These are phyloP conservation scores for Tupiocoris notatus DNA, from an alignment of 2,888 invertebrate genomes.

Conservation along the genomic window DNA sequence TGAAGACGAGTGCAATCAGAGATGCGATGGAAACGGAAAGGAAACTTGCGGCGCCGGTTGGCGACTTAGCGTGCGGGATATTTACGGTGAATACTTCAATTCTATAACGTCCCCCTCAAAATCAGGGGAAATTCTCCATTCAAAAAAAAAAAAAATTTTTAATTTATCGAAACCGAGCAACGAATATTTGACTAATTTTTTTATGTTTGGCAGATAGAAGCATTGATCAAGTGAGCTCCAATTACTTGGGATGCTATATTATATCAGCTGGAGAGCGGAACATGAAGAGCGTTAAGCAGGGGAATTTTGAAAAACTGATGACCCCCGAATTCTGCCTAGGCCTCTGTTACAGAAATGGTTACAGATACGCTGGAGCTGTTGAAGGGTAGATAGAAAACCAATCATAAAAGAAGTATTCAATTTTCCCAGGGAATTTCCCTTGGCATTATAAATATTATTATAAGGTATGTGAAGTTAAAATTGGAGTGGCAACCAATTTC, in stretches of 20 bases:
- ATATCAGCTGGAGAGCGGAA: background rate
- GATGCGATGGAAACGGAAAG: conserved; percentile 37
- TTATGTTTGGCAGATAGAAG: conserved; percentile 32
- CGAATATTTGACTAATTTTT: no score
- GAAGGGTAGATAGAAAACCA: no score
- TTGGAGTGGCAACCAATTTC: no score
- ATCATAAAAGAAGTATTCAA: no score
- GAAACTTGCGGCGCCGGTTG: conserved; percentile 39
- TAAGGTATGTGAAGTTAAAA: no score
- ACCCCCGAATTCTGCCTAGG: conserved; percentile 42
- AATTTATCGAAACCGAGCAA: no score
- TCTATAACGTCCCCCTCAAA: no score
- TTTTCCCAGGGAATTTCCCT: no score
- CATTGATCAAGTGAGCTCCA: conserved; percentile 11
- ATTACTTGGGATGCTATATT: conserved; percentile 23
- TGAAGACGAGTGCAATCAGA: conserved; percentile 30
- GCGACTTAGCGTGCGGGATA: conserved; percentile 39
- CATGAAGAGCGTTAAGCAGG: background rate
- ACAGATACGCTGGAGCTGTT: conserved; percentile 44
- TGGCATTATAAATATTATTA: no score
- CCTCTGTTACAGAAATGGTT: conserved; percentile 42
- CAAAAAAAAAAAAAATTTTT: no score
- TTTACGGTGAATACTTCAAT: no score
- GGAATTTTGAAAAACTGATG: conserved; percentile 11
- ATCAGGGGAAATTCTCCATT: no score